A percentile compares a stretch with the other conserved stretches of the same genome.
phyloP scores from a whole-genome alignment of 1,140 invertebrate genomes.

The Drosophila sucinea region DNA sequence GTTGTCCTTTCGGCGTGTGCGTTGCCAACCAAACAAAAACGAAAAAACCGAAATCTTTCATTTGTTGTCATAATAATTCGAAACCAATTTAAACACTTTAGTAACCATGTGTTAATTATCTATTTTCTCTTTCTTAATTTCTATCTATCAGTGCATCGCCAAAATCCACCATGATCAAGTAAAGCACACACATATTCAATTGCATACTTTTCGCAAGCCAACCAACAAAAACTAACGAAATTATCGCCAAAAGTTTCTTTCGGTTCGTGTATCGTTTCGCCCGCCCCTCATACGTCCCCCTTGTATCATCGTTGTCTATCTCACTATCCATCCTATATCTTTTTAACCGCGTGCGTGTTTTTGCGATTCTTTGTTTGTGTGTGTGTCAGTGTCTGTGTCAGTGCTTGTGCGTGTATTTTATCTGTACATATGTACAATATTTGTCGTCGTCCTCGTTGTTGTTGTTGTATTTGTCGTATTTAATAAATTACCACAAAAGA shows the following conservation, averaged over 20 bases:
- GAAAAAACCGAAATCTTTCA: neutral
- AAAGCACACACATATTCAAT: slow-evolving; percentile 32
- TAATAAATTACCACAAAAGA: slow-evolving; percentile 3
- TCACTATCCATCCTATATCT: slow-evolving; percentile 26
- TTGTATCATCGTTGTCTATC: slow-evolving; percentile 19
- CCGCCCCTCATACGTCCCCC: neutral
- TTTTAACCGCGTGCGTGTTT: slow-evolving; percentile 8
- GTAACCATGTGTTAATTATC: neutral
- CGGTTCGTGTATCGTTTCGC: slow-evolving; percentile 16
- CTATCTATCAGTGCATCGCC: slow-evolving; percentile 27
- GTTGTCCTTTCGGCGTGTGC: slow-evolving; percentile 69
- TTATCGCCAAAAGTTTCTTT: slow-evolving; percentile 11
- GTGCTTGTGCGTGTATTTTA: slow-evolving; percentile 48
- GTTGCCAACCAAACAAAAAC: slow-evolving; percentile 66
- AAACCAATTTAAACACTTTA: neutral
- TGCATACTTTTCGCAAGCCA: slow-evolving; percentile 44
- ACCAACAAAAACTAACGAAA: neutral
- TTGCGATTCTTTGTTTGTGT: slow-evolving; percentile 1
- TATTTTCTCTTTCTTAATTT: neutral
- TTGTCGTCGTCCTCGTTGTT: slow-evolving; percentile 70
- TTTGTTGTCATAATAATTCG: slow-evolving; percentile 54
- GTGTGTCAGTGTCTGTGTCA: slow-evolving; percentile 40
- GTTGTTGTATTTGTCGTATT: slow-evolving; percentile 56
- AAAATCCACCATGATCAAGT: slow-evolving; percentile 20
- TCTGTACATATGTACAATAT: slow-evolving; percentile 80